Conservation (phyloP, 2,113 vertebrate genomes). For the Pygoscelis antarcticus region DNA sequence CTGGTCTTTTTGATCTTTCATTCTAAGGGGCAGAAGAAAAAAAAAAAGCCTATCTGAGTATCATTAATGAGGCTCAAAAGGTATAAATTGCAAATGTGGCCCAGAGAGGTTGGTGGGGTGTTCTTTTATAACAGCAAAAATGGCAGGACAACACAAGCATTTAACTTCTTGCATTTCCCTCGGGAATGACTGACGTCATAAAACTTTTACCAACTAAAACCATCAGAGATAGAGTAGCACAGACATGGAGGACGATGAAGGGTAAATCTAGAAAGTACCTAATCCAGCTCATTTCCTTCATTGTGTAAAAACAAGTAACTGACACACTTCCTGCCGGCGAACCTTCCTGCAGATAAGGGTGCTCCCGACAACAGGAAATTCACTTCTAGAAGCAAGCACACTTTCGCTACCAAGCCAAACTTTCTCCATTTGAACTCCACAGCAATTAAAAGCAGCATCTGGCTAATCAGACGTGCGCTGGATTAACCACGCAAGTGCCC, state of each 20-base stretch:
- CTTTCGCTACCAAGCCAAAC: constrained; percentile 15
- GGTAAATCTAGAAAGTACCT: constrained; percentile 59
- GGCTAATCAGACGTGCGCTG: background rate
- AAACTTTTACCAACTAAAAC: constrained; percentile 16
- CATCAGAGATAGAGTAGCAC: background rate
- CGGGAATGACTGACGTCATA: background rate
- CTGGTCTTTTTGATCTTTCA: constrained; percentile 46
- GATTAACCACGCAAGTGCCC: background rate
- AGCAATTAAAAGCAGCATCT: background rate
- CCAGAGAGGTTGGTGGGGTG: background rate
- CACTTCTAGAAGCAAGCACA: constrained; percentile 47
- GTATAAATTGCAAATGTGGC: background rate
- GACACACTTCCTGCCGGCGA: constrained; percentile 79
- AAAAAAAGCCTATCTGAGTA: background rate
- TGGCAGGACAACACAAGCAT: background rate
- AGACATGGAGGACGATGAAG: background rate
- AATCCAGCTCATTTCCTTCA: constrained; percentile 75
- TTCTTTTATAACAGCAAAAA: background rate
- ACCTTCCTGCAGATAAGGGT: constrained; percentile 77
- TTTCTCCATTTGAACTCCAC: constrained; percentile 23
- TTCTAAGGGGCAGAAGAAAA: background rate
- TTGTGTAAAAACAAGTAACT: constrained; percentile 78
- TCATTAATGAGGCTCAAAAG: constrained; percentile 21
- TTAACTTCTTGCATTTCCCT: background rate
- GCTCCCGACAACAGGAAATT: constrained; percentile 72